Evolutionary conservation across 1,140 invertebrate genomes (phyloP).

Genomic region (Eriosoma lanigerum): DNA sequence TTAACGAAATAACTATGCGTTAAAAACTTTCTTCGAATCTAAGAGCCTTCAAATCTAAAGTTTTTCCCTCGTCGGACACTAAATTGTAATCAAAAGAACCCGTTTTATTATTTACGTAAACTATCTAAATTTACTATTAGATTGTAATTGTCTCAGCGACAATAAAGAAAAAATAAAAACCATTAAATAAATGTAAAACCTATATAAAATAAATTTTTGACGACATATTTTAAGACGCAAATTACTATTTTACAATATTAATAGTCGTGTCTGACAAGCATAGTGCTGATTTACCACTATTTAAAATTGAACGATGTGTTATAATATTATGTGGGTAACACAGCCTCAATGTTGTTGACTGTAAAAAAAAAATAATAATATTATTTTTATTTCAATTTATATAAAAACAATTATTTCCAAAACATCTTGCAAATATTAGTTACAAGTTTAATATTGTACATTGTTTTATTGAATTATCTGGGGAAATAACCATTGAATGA

Average conservation of each 20-base stretch:
- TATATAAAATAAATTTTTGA: not conserved
- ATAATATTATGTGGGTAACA: no score
- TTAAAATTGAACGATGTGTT: no score
- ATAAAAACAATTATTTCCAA: no score
- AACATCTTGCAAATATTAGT: no score
- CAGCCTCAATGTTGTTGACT: no score
- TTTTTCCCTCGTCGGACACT: not conserved
- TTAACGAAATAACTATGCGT: not conserved
- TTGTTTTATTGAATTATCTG: not conserved
- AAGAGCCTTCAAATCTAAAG: no score
- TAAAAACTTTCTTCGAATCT: constrained; percentile 2
- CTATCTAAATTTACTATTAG: constrained; percentile 15
- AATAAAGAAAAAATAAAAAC: constrained; percentile 12
- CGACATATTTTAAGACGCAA: not conserved
- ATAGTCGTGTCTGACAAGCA: no score
- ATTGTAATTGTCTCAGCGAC: not conserved
- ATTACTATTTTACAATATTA: not conserved
- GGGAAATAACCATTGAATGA: not conserved
- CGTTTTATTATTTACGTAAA: not conserved
- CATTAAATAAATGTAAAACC: not conserved
- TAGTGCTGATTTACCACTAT: no score
- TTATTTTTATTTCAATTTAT: no score
- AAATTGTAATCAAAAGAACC: not conserved
- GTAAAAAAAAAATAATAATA: no score
- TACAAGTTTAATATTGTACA: no score